These are phyloP conservation scores for Nephrotoma appendiculata DNA, from an alignment of 2,888 invertebrate species.

Conservation along the genomic window DNA sequence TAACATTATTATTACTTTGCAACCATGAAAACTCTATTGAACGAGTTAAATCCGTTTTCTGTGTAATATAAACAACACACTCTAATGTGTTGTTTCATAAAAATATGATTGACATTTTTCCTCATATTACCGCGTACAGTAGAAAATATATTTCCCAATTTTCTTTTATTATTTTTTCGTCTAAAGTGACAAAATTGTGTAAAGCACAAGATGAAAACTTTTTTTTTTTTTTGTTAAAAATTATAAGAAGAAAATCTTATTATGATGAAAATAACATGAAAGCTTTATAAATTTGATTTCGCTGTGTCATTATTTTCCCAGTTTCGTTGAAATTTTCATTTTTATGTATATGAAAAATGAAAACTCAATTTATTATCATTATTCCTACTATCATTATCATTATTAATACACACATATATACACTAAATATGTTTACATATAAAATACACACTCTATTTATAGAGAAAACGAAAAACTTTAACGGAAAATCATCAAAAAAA, in stretches of 20 bases:
- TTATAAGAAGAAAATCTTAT: neutral
- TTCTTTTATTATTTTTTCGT: neutral
- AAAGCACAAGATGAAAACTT: neutral
- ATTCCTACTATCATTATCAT: neutral
- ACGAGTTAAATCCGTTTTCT: neutral
- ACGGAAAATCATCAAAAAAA: neutral
- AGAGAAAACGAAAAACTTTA: neutral
- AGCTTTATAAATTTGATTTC: neutral
- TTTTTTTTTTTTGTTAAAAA: neutral
- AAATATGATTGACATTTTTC: neutral
- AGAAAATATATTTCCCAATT: neutral
- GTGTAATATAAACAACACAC: neutral
- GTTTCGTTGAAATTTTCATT: neutral
- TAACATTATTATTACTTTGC: too few relatives aligned
- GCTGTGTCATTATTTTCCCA: neutral
- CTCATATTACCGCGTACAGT: neutral
- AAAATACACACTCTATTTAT: neutral
- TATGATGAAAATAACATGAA: neutral
- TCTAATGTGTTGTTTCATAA: neutral
- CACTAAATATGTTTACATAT: neutral
- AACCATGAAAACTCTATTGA: neutral
- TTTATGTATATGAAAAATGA: neutral
- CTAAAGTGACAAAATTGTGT: neutral
- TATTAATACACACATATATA: neutral
- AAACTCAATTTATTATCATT: neutral